A percentile compares a stretch with the other conserved stretches of the same genome.
Evolutionary conservation across 2,113 vertebrate species (phyloP).

Genomic region (Riparia riparia): DNA sequence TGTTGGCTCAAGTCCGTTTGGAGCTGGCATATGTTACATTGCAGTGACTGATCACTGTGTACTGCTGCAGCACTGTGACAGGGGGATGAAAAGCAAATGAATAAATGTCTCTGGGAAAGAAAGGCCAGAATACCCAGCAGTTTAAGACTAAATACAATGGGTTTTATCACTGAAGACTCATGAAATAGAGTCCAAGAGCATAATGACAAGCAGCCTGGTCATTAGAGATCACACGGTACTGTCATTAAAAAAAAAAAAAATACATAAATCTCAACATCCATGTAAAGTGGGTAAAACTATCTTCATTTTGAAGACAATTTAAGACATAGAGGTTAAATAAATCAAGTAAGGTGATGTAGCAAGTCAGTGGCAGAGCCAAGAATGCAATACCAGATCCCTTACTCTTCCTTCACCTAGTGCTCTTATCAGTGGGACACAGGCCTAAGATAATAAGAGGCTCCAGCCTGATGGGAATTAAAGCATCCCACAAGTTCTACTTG

Average conservation of each 20-base stretch:
- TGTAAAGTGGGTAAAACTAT: neutral
- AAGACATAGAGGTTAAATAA: neutral
- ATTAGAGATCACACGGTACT: neutral
- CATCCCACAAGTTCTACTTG: neutral
- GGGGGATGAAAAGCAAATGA: neutral
- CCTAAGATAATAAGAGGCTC: neutral
- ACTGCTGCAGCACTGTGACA: neutral
- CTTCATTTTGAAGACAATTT: neutral
- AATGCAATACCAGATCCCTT: neutral
- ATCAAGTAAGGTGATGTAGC: neutral
- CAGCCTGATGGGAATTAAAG: neutral
- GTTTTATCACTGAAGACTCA: neutral
- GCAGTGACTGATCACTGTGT: conserved; percentile 37
- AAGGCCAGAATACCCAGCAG: neutral
- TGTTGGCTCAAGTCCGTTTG: conserved; percentile 38
- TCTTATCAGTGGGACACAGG: neutral
- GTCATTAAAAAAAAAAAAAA: neutral
- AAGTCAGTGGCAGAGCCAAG: neutral
- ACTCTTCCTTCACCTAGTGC: fast-evolving
- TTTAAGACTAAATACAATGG: conserved; percentile 29
- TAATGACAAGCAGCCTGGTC: neutral
- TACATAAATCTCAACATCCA: neutral
- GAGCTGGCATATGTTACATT: neutral
- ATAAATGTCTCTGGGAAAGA: conserved; percentile 19
- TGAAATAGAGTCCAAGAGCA: neutral